phyloP scores from a whole-genome alignment of 2,888 invertebrate genomes.

The Cataglyphis altisquamis region DNA sequence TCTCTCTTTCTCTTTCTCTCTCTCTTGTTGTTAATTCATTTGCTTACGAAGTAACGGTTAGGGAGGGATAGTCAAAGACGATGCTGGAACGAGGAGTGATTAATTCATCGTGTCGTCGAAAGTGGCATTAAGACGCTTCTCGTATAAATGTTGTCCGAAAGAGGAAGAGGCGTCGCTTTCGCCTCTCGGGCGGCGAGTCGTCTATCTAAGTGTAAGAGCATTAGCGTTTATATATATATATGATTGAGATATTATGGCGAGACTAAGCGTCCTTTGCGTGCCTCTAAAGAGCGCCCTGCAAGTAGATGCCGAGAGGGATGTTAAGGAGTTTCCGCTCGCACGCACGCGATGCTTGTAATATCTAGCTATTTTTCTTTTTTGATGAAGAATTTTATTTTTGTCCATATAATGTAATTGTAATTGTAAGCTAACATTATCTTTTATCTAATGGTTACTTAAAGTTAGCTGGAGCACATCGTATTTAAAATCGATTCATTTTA shows the following conservation, averaged over 20 bases:
- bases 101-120: slow-evolving; percentile 78
- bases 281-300: slow-evolving; percentile 75
- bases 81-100: slow-evolving; percentile 66
- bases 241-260: slow-evolving; percentile 82
- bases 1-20: neutral
- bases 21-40: slow-evolving; percentile 61
- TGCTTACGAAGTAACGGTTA: slow-evolving; percentile 36
- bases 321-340: slow-evolving; percentile 47
- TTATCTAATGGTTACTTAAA: neutral
- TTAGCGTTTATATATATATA: slow-evolving; percentile 79
- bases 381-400: slow-evolving; percentile 14
- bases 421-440: neutral
- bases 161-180: slow-evolving; percentile 43
- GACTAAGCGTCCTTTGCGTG: slow-evolving; percentile 78
- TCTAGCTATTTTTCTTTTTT: neutral
- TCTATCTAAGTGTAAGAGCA: slow-evolving; percentile 73
- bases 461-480: neutral
- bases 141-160: slow-evolving; percentile 72
- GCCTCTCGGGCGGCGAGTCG: slow-evolving; percentile 29
- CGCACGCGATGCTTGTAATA: slow-evolving; percentile 55
- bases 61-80: slow-evolving; percentile 26
- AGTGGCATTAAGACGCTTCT: slow-evolving; percentile 76
- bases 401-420: neutral
- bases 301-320: slow-evolving; percentile 59
- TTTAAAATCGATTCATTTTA: neutral